Evolutionary conservation across 2,797 vertebrate species (phyloP).

Genomic region (Brachyrhaphis roseni): DNA sequence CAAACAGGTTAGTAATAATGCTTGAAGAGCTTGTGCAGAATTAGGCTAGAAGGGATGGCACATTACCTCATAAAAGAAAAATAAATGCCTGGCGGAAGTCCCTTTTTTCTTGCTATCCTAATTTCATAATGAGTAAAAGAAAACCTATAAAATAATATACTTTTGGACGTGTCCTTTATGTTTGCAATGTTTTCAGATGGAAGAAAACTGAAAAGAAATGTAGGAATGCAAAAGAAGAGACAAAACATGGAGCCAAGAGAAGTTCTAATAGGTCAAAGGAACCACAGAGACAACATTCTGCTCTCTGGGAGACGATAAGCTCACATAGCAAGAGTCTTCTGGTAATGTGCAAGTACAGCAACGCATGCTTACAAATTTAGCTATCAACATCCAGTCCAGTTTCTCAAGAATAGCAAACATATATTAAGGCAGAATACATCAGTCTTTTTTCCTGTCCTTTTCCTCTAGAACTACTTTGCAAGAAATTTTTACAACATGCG

Average conservation of each 20-base stretch:
- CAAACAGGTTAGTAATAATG: not conserved
- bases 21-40: not conserved
- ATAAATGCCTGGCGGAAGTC: not conserved
- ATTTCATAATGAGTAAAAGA: not conserved
- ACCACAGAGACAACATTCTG: constrained; percentile 84
- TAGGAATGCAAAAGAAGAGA: constrained; percentile 74
- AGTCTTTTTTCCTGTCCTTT: constrained; percentile 9
- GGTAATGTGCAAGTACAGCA: constrained; percentile 74
- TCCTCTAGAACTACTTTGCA: constrained; percentile 91
- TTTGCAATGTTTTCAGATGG: constrained; percentile 70
- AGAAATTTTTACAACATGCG: constrained; percentile 95
- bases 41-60: not conserved
- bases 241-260: constrained; percentile 75
- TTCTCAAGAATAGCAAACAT: constrained; percentile 1
- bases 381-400: constrained; percentile 6
- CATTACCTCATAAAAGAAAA: not conserved
- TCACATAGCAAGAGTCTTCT: constrained; percentile 90
- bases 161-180: constrained; percentile 16
- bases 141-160: constrained; percentile 6
- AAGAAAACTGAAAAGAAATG: constrained; percentile 74
- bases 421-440: not conserved
- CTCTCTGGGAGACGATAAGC: constrained; percentile 88
- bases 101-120: not conserved
- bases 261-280: constrained; percentile 80
- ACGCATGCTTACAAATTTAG: constrained; percentile 14